Percentiles rank a stretch among this genome's conserved stretches.
phyloP scores from a whole-genome alignment of 1,140 invertebrate genomes.

The Homalodisca vitripennis region DNA sequence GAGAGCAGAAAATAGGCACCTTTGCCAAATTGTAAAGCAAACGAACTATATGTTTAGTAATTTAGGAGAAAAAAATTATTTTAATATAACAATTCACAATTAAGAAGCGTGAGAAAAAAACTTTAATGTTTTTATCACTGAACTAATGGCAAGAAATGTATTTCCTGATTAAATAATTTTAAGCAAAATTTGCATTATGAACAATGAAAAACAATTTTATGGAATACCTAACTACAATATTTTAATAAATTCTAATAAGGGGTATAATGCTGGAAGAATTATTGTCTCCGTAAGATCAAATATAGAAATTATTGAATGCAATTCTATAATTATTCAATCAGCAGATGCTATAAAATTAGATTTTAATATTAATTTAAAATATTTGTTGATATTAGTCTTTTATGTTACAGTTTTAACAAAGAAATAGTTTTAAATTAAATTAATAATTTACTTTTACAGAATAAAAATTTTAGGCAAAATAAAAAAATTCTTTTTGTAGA shows the following conservation, averaged over 20 bases:
- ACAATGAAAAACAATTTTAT: slow-evolving; percentile 12
- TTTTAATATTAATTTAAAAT: neutral
- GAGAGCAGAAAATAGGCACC: too few species aligned
- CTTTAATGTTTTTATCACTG: neutral
- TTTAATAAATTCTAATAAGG: neutral
- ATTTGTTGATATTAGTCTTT: neutral
- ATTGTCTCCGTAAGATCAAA: neutral
- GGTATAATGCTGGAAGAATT: neutral
- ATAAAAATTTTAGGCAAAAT: neutral
- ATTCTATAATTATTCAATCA: neutral
- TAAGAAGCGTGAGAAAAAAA: slow-evolving; percentile 1
- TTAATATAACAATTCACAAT: neutral
- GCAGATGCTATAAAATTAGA: neutral
- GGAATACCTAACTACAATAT: neutral
- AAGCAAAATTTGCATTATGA: neutral
- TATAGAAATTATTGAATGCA: neutral
- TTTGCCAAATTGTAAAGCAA: too few species aligned
- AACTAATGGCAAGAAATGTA: neutral
- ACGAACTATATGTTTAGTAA: neutral
- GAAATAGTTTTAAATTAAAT: neutral
- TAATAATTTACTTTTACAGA: neutral
- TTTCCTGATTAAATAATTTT: neutral
- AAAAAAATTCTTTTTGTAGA: neutral
- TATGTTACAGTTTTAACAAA: neutral
- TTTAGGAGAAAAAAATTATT: neutral